Conservation (phyloP, 2,113 vertebrate species). For the Colossoma macropomum region DNA sequence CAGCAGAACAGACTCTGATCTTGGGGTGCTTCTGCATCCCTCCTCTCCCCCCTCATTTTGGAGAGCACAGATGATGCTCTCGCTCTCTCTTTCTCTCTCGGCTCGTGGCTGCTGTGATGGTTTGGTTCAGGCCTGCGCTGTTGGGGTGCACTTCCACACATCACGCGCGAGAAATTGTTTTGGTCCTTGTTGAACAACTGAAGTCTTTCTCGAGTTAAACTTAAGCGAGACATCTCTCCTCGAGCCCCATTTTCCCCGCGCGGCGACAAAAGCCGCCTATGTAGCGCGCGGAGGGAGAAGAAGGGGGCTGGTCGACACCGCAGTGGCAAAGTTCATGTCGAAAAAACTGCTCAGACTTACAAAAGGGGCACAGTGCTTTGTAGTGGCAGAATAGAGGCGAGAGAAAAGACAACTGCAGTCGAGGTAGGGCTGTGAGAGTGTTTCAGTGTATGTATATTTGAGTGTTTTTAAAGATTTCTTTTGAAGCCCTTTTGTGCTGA, state of each 20-base stretch:
- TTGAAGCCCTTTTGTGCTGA: slow-evolving; percentile 81
- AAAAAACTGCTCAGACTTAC: slow-evolving; percentile 72
- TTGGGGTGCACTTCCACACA: too few species aligned
- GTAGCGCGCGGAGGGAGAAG: slow-evolving; percentile 67
- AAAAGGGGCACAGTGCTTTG: slow-evolving; percentile 78
- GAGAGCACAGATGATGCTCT: too few species aligned
- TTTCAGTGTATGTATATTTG: slow-evolving; percentile 74
- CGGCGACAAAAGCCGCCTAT: slow-evolving; percentile 59
- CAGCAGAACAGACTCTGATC: too few species aligned
- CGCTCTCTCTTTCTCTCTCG: too few species aligned
- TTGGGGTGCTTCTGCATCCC: too few species aligned
- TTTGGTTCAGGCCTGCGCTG: too few species aligned
- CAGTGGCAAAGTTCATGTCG: slow-evolving; percentile 80
- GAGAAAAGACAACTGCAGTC: slow-evolving; percentile 80
- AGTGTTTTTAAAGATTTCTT: slow-evolving; percentile 77
- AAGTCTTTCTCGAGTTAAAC: not conserved
- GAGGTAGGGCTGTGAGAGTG: slow-evolving; percentile 75
- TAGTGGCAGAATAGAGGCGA: slow-evolving; percentile 78
- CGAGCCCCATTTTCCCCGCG: not conserved
- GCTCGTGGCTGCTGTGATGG: too few species aligned
- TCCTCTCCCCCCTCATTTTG: too few species aligned
- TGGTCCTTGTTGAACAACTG: too few species aligned
- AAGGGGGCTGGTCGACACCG: slow-evolving; percentile 75
- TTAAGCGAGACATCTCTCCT: not conserved
- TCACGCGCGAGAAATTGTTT: too few species aligned